Percentiles rank a stretch among this genome's conserved stretches.
Conservation (phyloP, 1,140 invertebrate species). For the Cataglyphis hispanica region DNA sequence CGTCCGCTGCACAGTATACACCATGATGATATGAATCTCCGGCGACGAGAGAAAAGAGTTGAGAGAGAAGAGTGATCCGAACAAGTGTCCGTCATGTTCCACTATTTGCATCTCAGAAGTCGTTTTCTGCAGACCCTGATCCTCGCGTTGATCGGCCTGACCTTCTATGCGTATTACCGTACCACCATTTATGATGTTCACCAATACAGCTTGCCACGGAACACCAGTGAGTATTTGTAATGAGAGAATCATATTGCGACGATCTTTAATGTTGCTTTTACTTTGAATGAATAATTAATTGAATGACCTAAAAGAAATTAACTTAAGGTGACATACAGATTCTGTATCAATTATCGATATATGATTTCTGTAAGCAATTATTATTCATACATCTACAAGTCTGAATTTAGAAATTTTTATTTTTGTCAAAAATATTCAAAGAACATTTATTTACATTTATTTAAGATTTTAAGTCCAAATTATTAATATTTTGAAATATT, state of each 20-base stretch:
- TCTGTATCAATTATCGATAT: not conserved
- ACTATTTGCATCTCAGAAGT: conserved; percentile 82
- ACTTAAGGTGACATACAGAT: not conserved
- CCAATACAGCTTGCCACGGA: conserved; percentile 71
- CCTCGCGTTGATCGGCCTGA: conserved; percentile 80
- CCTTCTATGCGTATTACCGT: conserved; percentile 84
- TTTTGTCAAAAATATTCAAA: not conserved
- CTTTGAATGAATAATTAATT: not conserved
- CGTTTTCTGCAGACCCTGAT: conserved; percentile 81
- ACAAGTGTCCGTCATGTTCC: conserved; percentile 77
- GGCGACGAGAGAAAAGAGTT: not conserved
- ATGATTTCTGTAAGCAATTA: too few relatives aligned
- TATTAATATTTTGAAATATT: not conserved
- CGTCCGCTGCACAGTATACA: not conserved
- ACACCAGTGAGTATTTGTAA: conserved; percentile 78
- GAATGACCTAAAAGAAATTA: too few relatives aligned
- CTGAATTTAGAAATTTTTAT: not conserved
- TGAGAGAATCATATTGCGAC: not conserved
- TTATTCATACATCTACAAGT: not conserved
- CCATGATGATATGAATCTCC: conserved; percentile 22
- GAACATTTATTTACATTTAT: not conserved
- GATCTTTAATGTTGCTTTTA: not conserved
- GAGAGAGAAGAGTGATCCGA: conserved; percentile 10
- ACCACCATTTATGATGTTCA: conserved; percentile 79
- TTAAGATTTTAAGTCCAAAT: not conserved